These are phyloP conservation scores for Argyrosomus japonicus DNA, from an alignment of 2,113 vertebrate species.

Conservation along the genomic window DNA sequence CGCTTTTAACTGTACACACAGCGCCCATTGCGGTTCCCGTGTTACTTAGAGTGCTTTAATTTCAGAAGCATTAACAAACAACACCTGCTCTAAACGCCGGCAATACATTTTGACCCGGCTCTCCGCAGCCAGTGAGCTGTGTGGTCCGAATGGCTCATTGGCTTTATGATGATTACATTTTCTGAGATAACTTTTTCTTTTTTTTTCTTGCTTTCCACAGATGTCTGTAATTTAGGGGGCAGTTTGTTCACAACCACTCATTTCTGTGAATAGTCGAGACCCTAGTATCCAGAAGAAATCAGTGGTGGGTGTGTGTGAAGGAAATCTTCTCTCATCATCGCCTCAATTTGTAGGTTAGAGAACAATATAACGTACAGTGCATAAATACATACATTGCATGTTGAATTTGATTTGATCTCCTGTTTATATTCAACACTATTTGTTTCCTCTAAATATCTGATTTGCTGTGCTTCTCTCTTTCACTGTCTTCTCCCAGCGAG, in stretches of 20 bases:
- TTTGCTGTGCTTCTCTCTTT: conserved; percentile 8
- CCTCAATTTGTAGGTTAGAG: conserved; percentile 21
- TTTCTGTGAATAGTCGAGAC: conserved; percentile 33
- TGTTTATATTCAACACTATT: conserved; percentile 10
- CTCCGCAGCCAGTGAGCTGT: conserved; percentile 11
- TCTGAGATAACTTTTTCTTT: conserved; percentile 40
- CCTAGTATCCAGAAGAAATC: conserved; percentile 9
- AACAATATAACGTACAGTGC: not conserved
- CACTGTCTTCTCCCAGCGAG: conserved; percentile 9
- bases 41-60: conserved; percentile 23
- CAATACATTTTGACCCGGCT: conserved; percentile 12
- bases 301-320: conserved; percentile 13
- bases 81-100: conserved; percentile 48
- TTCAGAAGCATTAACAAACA: conserved; percentile 45
- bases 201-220: conserved; percentile 58
- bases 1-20: not conserved
- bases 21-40: not conserved
- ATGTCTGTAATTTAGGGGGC: conserved; percentile 60
- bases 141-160: conserved; percentile 54
- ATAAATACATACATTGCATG: not conserved
- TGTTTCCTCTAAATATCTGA: conserved; percentile 9
- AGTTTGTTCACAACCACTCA: not conserved
- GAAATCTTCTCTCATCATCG: not conserved
- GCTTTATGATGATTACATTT: conserved; percentile 63
- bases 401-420: not conserved